phyloP scores from a whole-genome alignment of 2,797 vertebrate genomes.

The Schizopygopsis malacanthus region DNA sequence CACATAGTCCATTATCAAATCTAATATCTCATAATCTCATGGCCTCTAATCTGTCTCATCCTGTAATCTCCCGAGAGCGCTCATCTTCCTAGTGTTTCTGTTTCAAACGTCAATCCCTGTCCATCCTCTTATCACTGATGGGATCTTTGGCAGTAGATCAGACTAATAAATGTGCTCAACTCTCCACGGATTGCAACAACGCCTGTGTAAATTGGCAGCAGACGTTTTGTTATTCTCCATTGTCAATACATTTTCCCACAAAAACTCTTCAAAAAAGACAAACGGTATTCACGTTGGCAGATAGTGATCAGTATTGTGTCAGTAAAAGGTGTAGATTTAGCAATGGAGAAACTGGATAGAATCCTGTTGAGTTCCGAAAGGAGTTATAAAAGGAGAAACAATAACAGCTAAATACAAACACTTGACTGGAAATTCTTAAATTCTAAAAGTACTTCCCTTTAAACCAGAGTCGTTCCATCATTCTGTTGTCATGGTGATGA shows the following conservation, averaged over 20 bases:
- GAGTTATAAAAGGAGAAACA: slow-evolving; percentile 9
- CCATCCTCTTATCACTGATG: slow-evolving; percentile 49
- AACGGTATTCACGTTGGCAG: slow-evolving; percentile 36
- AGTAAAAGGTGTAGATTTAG: slow-evolving; percentile 25
- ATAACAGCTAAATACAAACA: slow-evolving; percentile 19
- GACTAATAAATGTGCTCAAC: slow-evolving; percentile 26
- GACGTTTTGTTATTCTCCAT: not conserved
- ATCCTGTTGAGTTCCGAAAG: not conserved
- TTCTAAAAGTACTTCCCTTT: slow-evolving; percentile 8
- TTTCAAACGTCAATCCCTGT: slow-evolving; percentile 10
- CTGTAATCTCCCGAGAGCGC: slow-evolving; percentile 7
- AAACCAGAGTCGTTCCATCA: slow-evolving; percentile 23
- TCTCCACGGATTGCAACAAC: not conserved
- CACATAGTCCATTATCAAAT: slow-evolving; percentile 33
- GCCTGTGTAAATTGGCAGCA: slow-evolving; percentile 49
- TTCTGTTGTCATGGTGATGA: slow-evolving; percentile 59
- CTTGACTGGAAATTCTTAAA: not conserved
- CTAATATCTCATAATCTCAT: slow-evolving; percentile 38
- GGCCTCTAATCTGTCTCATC: slow-evolving; percentile 33
- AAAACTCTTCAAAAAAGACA: slow-evolving; percentile 20
- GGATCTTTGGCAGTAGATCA: slow-evolving; percentile 47
- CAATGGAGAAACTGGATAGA: not conserved
- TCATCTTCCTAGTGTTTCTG: slow-evolving; percentile 17
- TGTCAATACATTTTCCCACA: slow-evolving; percentile 38
- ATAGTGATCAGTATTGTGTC: slow-evolving; percentile 24